These are phyloP conservation scores for Chelonia mydas DNA, from an alignment of 2,797 vertebrate species.

Conservation along the genomic window DNA sequence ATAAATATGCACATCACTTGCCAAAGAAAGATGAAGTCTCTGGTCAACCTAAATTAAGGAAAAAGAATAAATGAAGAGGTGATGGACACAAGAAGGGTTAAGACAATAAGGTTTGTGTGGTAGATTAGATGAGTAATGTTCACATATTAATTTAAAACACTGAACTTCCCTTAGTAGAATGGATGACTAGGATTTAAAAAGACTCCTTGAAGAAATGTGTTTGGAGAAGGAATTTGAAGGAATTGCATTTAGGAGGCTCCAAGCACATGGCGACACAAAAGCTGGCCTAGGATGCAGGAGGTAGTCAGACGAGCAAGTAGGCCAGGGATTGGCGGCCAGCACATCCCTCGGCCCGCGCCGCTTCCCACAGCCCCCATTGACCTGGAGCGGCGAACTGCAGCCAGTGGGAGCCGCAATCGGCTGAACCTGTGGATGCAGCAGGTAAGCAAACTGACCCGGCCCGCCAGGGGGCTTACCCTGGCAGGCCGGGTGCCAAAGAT, in stretches of 20 bases:
- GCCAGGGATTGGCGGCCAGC: too few relatives aligned
- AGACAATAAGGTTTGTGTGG: background rate
- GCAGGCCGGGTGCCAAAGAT: too few relatives aligned
- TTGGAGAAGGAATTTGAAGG: background rate
- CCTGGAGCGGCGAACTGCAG: too few relatives aligned
- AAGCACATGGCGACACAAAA: background rate
- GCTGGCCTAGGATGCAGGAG: background rate
- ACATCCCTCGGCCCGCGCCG: too few relatives aligned
- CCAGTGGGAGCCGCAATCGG: too few relatives aligned
- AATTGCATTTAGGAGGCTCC: background rate
- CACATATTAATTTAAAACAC: background rate
- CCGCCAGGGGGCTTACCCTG: too few relatives aligned
- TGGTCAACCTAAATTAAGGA: background rate
- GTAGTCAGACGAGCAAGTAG: background rate
- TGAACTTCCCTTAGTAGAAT: background rate
- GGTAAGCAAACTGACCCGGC: too few relatives aligned
- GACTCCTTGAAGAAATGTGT: background rate
- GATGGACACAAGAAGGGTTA: background rate
- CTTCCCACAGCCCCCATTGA: too few relatives aligned
- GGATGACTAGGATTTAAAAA: background rate
- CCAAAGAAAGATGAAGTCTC: background rate
- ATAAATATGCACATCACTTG: background rate
- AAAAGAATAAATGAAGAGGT: background rate
- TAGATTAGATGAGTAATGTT: background rate
- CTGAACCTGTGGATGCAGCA: too few relatives aligned